phyloP scores from a whole-genome alignment of 2,888 invertebrate species.

The Xylophagus ater region DNA sequence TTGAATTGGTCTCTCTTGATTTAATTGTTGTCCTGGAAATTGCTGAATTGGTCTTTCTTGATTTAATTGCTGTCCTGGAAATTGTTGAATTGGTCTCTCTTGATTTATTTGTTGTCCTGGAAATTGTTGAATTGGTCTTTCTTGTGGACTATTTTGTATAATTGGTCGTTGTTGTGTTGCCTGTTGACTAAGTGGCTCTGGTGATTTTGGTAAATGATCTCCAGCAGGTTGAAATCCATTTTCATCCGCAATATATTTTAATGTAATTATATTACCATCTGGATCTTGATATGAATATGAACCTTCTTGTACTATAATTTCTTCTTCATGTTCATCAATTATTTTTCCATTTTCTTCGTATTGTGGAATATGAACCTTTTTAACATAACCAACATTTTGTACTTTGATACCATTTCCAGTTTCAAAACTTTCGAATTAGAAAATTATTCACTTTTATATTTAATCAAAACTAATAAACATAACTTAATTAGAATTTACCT shows the following conservation, averaged over 20 bases:
- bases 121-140: too few relatives aligned
- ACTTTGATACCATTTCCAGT: slow-evolving; percentile 68
- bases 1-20: too few relatives aligned
- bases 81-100: too few relatives aligned
- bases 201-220: slow-evolving; percentile 49
- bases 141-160: too few relatives aligned
- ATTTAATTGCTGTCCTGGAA: too few relatives aligned
- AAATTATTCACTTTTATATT: not conserved
- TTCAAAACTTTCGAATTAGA: slow-evolving; percentile 48
- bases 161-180: too few relatives aligned
- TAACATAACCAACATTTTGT: slow-evolving; percentile 59
- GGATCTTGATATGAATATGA: slow-evolving; percentile 60
- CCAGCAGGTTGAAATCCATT: slow-evolving; percentile 59
- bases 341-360: slow-evolving; percentile 38
- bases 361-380: slow-evolving; percentile 43
- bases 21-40: too few relatives aligned
- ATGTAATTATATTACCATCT: slow-evolving; percentile 53
- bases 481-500: slow-evolving; percentile 29
- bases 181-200: too few relatives aligned
- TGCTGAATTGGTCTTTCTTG: too few relatives aligned
- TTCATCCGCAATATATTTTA: slow-evolving; percentile 59
- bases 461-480: not conserved
- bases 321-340: slow-evolving; percentile 46
- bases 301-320: slow-evolving; percentile 50
- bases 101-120: too few relatives aligned